Conservation (phyloP, 2,113 vertebrate species). For the Plotosus lineatus region DNA sequence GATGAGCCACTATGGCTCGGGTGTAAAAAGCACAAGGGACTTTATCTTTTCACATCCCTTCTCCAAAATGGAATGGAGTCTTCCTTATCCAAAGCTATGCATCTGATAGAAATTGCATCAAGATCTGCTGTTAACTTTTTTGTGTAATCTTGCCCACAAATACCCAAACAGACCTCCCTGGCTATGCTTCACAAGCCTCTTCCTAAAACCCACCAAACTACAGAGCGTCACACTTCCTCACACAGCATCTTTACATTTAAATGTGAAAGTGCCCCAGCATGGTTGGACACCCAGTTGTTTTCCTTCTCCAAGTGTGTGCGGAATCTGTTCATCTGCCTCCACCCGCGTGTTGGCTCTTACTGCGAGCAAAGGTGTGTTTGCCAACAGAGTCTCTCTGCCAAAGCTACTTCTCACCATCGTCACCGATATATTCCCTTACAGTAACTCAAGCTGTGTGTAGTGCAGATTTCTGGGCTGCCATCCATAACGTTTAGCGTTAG, state of each 20-base stretch:
- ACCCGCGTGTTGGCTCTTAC: not conserved
- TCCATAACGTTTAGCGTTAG: constrained; percentile 27
- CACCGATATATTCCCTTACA: constrained; percentile 15
- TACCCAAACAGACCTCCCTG: too few species aligned
- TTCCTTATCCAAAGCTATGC: too few species aligned
- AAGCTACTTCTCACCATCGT: constrained; percentile 1
- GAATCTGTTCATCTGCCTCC: not conserved
- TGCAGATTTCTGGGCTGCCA: not conserved
- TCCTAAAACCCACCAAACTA: not conserved
- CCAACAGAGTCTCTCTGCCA: not conserved
- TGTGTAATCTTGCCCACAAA: too few species aligned
- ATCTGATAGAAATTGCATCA: too few species aligned
- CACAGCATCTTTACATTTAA: not conserved
- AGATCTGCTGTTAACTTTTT: too few species aligned
- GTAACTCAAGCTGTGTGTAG: not conserved
- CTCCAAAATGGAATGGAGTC: too few species aligned
- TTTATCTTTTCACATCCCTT: too few species aligned
- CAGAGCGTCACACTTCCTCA: not conserved
- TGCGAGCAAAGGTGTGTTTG: not conserved
- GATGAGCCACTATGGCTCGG: too few species aligned
- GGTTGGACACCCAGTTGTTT: not conserved
- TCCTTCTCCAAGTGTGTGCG: not conserved
- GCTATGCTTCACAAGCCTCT: not conserved
- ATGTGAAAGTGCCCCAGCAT: not conserved
- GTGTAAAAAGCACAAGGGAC: too few species aligned